Evolutionary conservation across 2,888 invertebrate species (phyloP).

Genomic region (Panopea generosa): DNA sequence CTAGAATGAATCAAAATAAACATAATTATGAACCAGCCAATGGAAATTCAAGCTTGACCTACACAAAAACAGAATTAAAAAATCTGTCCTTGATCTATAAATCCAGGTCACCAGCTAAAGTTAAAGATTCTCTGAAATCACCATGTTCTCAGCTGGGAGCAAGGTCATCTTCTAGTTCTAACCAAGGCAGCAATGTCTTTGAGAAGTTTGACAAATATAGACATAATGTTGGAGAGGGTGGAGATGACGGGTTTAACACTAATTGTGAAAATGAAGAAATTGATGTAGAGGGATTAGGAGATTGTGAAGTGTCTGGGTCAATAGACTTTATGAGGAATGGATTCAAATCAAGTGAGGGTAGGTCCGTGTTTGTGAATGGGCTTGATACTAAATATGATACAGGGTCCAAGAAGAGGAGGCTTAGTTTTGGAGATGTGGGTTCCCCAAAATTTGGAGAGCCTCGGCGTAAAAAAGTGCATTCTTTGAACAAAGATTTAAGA

Average conservation of each 20-base stretch:
- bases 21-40: too few species aligned
- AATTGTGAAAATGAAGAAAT: conserved; percentile 37
- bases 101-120: neutral
- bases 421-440: conserved; percentile 45
- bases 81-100: neutral
- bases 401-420: conserved; percentile 36
- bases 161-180: neutral
- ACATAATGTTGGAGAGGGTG: neutral
- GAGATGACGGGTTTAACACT: neutral
- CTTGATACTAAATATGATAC: too few species aligned
- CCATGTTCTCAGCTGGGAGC: neutral
- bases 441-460: conserved; percentile 45
- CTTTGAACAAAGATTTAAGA: conserved; percentile 33
- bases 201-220: conserved; percentile 51
- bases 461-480: conserved; percentile 30
- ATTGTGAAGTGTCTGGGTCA: conserved; percentile 16
- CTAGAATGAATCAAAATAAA: too few species aligned
- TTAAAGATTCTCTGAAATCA: conserved; percentile 9
- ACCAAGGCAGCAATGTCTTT: conserved; percentile 53
- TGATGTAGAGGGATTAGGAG: conserved; percentile 38
- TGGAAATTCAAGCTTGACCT: neutral
- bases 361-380: too few species aligned
- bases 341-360: too few species aligned
- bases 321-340: too few species aligned
- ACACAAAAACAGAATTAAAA: conserved; percentile 1